phyloP scores from a whole-genome alignment of 2,888 invertebrate genomes.

The Nycteola revayana region DNA sequence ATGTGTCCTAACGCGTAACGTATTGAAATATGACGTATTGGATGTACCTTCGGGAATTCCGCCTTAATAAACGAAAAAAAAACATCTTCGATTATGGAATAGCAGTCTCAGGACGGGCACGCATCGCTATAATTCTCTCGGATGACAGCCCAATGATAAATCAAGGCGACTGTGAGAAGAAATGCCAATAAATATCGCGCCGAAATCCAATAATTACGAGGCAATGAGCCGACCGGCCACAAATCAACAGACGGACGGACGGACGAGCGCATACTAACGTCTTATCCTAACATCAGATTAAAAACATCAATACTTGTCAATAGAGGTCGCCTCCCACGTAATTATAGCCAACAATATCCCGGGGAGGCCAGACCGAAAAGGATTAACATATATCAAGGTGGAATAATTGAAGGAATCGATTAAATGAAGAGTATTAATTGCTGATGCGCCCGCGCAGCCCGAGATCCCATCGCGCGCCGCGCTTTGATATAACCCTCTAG shows the following conservation, averaged over 20 bases:
- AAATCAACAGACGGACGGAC: conserved; percentile 71
- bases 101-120: conserved; percentile 46
- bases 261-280: conserved; percentile 75
- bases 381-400: conserved; percentile 79
- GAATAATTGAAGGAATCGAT: conserved; percentile 81
- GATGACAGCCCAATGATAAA: conserved; percentile 71
- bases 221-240: conserved; percentile 75
- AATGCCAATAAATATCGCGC: conserved; percentile 77
- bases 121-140: conserved; percentile 61
- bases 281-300: conserved; percentile 82
- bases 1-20: conserved; percentile 74
- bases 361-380: conserved; percentile 69
- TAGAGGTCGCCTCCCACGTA: conserved; percentile 80
- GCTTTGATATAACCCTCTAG: conserved; percentile 45
- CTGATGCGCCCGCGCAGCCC: conserved; percentile 70
- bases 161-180: conserved; percentile 71
- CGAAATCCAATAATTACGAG: conserved; percentile 80
- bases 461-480: conserved; percentile 55
- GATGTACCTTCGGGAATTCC: conserved; percentile 64
- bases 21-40: conserved; percentile 78
- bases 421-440: conserved; percentile 81
- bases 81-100: conserved; percentile 50
- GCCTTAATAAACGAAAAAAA: conserved; percentile 63
- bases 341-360: conserved; percentile 80
- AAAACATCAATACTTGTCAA: conserved; percentile 82